Percentiles rank a stretch among this genome's conserved stretches.
Evolutionary conservation across 2,888 invertebrate species (phyloP).

Genomic region (Drosophila lacicola): DNA sequence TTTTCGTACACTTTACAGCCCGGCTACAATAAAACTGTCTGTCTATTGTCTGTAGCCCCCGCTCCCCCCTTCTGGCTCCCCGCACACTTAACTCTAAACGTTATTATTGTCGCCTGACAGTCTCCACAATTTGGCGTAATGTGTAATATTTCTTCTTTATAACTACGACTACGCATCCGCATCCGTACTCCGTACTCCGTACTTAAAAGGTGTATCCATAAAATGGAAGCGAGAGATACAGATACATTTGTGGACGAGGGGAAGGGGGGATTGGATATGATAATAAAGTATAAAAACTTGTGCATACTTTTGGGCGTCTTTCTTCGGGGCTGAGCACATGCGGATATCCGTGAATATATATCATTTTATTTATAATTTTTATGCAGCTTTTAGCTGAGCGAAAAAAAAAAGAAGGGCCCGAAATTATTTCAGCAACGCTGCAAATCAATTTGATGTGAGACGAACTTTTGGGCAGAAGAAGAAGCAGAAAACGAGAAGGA

Average conservation of each 20-base stretch:
- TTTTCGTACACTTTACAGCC: slow-evolving; percentile 36
- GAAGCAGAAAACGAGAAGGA: background rate
- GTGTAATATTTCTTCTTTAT: slow-evolving; percentile 85
- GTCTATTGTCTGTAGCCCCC: slow-evolving; percentile 20
- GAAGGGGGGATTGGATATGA: slow-evolving; percentile 37
- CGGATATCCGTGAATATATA: slow-evolving; percentile 71
- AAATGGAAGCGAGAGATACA: background rate
- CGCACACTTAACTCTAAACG: slow-evolving; percentile 71
- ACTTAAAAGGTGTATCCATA: slow-evolving; percentile 58
- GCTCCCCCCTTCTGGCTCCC: background rate
- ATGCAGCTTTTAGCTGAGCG: background rate
- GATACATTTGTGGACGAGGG: background rate
- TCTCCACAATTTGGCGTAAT: slow-evolving; percentile 84
- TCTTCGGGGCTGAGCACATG: slow-evolving; percentile 27
- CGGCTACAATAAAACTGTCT: slow-evolving; percentile 57
- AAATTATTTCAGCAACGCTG: slow-evolving; percentile 15
- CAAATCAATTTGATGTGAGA: slow-evolving; percentile 61
- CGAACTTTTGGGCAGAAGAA: no score
- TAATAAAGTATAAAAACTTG: slow-evolving; percentile 63
- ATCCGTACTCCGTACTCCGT: slow-evolving; percentile 3
- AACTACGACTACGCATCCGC: slow-evolving; percentile 73
- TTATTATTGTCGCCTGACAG: slow-evolving; percentile 84
- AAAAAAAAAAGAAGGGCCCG: background rate
- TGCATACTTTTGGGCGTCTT: slow-evolving; percentile 55
- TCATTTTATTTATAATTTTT: slow-evolving; percentile 54